Evolutionary conservation across 2,888 invertebrate genomes (phyloP).

Genomic region (Tridacna crocea): DNA sequence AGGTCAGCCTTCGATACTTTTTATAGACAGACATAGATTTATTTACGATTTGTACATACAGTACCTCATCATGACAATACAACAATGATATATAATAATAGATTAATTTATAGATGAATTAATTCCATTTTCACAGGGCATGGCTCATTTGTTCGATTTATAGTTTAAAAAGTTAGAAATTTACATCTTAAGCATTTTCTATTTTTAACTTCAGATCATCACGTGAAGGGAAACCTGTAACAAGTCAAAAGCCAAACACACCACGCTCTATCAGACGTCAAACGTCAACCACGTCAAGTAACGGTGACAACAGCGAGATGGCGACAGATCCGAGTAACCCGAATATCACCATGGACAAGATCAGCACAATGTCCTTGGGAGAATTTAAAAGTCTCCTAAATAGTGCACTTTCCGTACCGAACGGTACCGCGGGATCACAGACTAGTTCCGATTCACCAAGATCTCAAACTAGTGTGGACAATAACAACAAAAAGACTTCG

Average conservation of each 20-base stretch:
- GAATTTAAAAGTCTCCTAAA: slow-evolving; percentile 77
- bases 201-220: slow-evolving; percentile 49
- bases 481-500: slow-evolving; percentile 47
- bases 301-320: slow-evolving; percentile 48
- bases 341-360: slow-evolving; percentile 71
- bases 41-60: too few relatives aligned
- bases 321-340: slow-evolving; percentile 47
- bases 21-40: too few relatives aligned
- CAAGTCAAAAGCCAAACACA: background rate
- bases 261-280: slow-evolving; percentile 53
- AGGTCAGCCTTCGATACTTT: too few relatives aligned
- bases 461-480: slow-evolving; percentile 72
- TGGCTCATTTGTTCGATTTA: too few relatives aligned
- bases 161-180: too few relatives aligned
- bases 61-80: too few relatives aligned
- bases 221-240: slow-evolving; percentile 45
- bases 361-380: slow-evolving; percentile 78
- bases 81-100: too few relatives aligned
- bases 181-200: background rate
- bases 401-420: slow-evolving; percentile 70
- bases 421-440: slow-evolving; percentile 61
- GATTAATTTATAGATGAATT: too few relatives aligned
- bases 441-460: slow-evolving; percentile 68
- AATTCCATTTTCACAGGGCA: too few relatives aligned
- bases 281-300: slow-evolving; percentile 57